Conservation (phyloP, 2,888 invertebrate genomes). For the Melanophora roralis region DNA sequence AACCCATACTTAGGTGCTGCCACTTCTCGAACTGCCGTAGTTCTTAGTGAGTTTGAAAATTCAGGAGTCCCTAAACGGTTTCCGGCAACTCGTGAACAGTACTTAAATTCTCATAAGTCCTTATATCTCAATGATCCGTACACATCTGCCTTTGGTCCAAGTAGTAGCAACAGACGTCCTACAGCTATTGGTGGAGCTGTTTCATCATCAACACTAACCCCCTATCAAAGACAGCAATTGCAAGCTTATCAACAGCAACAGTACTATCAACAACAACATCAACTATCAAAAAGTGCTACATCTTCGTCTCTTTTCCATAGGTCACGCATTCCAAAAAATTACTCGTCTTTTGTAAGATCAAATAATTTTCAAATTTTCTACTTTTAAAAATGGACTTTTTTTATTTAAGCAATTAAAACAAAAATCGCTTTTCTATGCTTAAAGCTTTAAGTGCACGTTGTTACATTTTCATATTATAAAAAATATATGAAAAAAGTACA, state of each 20-base stretch:
- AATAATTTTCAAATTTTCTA: constrained; percentile 50
- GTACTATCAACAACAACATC: constrained; percentile 65
- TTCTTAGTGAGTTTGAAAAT: constrained; percentile 63
- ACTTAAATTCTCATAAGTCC: constrained; percentile 63
- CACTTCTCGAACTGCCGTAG: constrained; percentile 62
- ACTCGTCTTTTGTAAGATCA: constrained; percentile 77
- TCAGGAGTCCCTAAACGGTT: constrained; percentile 45
- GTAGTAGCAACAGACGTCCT: constrained; percentile 65
- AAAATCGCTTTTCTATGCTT: constrained; percentile 31
- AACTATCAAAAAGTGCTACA: constrained; percentile 75
- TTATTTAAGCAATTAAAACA: not conserved
- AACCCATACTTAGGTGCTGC: constrained; percentile 65
- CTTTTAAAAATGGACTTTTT: not conserved
- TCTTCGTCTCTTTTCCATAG: constrained; percentile 79
- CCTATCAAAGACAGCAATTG: constrained; percentile 70
- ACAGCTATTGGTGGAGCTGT: constrained; percentile 60
- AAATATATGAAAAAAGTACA: not conserved
- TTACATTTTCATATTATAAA: not conserved
- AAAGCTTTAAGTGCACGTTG: constrained; percentile 26
- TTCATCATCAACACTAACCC: constrained; percentile 60
- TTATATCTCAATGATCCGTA: constrained; percentile 71
- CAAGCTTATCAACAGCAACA: constrained; percentile 69
- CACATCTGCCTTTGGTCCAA: constrained; percentile 61
- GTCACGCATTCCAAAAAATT: constrained; percentile 78
- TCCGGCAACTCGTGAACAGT: constrained; percentile 62